Evolutionary conservation across 64 coral and sea anemone species (phyloP), one percentile per base, ranked within the genome.

Genomic region (Actinia equina): DNA sequence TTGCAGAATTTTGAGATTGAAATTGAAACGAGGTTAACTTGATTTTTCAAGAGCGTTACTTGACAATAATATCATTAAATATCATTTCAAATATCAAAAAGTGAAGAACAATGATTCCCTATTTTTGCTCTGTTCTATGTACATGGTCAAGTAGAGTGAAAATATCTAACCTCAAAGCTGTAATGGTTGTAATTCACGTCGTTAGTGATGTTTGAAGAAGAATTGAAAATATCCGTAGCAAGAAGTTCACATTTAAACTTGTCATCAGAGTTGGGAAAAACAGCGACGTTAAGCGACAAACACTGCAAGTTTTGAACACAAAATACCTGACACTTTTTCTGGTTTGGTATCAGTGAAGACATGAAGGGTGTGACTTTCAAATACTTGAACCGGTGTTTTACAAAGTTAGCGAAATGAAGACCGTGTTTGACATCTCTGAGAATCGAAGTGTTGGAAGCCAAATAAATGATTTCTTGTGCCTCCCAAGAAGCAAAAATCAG

Each of bases 271-370:
- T 56, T 13, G 8, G 54, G 51, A 2, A 42, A 60, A 22, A 27
- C 55, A n/a, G 19, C 83, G 3, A 84, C 37, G 83, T 84, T 84
- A 61, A 58, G 11, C 54, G 83, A 84, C 54, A 84, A 84, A 13
- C 83, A 84, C 25, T 14, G 22, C 4, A 8, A 42, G 22, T 84
- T 18, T 16, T 84, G 58, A 8, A 60, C 53, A 43, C 83, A 84
- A 16, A 1, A 42, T 9, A 84, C 25, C 17, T 19, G 27, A 84
- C 83, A 84, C 19, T 84, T 26, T n/a, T 54, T 58, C 27, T 60
- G 6, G 83, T 57, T 60, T 60, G 51, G 22, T 18, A 63, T 54
- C 7, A 60, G 10, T 58, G 17, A 26, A 10, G 45, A 53, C 26
- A 15, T 30, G 54, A 84, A 60, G 7, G 15, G 54, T 3, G 5